phyloP scores from a whole-genome alignment of 64 coral and sea anemone genomes.

The Actinia tenebrosa region DNA sequence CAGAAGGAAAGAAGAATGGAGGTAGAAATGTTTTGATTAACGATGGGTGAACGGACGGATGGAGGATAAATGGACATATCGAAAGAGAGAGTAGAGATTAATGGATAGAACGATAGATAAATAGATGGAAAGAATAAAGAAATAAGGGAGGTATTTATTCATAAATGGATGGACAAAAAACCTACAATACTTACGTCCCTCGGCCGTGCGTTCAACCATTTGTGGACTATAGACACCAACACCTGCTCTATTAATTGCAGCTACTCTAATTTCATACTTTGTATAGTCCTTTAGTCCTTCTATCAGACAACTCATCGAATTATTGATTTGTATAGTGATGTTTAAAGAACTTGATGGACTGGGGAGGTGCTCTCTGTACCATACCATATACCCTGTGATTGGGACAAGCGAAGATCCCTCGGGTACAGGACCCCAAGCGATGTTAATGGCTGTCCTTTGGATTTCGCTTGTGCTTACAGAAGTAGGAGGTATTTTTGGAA shows the following conservation, averaged over 20 bases:
- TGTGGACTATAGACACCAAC: neutral
- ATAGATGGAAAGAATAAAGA: neutral
- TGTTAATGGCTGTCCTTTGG: neutral
- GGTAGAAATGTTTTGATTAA: too few relatives aligned
- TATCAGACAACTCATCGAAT: neutral
- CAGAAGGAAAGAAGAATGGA: too few relatives aligned
- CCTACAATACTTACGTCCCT: neutral
- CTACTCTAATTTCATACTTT: constrained; percentile 4
- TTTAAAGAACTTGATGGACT: neutral
- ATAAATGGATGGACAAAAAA: too few relatives aligned
- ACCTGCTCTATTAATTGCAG: neutral
- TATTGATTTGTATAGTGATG: neutral
- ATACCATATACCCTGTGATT: neutral
- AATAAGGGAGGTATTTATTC: too few relatives aligned
- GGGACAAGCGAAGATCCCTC: neutral
- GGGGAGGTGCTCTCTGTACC: neutral
- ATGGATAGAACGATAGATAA: neutral
- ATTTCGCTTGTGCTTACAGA: neutral
- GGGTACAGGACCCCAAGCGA: neutral
- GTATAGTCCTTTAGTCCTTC: neutral
- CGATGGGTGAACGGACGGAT: neutral
- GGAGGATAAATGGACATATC: neutral
- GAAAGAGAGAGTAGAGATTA: too few relatives aligned
- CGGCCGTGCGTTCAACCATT: neutral
- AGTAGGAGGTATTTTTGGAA: neutral